These are phyloP conservation scores for Pogonocichla stellata DNA, from an alignment of 2,113 vertebrate genomes.

Conservation along the genomic window DNA sequence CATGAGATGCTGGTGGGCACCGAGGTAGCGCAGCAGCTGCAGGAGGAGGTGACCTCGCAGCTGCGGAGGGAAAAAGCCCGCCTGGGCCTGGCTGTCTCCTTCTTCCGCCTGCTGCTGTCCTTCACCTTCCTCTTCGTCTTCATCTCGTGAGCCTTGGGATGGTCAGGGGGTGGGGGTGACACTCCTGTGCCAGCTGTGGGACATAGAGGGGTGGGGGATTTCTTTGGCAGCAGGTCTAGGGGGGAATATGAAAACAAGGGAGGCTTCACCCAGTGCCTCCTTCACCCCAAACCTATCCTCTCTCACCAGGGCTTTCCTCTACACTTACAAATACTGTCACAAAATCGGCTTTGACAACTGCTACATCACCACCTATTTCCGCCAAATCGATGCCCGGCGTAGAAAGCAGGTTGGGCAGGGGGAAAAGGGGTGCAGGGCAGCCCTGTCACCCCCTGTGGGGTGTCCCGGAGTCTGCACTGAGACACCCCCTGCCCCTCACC, in stretches of 20 bases:
- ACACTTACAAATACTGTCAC: conserved; percentile 66
- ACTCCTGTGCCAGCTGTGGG: accelerated
- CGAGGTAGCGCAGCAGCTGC: conserved; percentile 34
- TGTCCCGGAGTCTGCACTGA: background rate
- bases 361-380: conserved; percentile 85
- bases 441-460: accelerated
- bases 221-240: no score
- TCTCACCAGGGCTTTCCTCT: conserved; percentile 73
- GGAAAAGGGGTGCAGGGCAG: background rate
- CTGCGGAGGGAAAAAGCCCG: conserved; percentile 25
- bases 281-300: accelerated
- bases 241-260: background rate
- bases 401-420: conserved; percentile 55
- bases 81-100: conserved; percentile 27
- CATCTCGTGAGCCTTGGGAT: conserved; percentile 58
- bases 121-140: conserved; percentile 78
- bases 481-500: accelerated
- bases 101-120: conserved; percentile 72
- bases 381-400: conserved; percentile 80
- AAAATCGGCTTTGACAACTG: conserved; percentile 82
- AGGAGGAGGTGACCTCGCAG: conserved; percentile 53
- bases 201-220: background rate
- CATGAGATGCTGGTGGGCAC: conserved; percentile 48
- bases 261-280: background rate
- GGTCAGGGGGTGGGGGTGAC: background rate